Conservation (phyloP, 2,888 invertebrate species). For the Cerceris ruficornis region DNA sequence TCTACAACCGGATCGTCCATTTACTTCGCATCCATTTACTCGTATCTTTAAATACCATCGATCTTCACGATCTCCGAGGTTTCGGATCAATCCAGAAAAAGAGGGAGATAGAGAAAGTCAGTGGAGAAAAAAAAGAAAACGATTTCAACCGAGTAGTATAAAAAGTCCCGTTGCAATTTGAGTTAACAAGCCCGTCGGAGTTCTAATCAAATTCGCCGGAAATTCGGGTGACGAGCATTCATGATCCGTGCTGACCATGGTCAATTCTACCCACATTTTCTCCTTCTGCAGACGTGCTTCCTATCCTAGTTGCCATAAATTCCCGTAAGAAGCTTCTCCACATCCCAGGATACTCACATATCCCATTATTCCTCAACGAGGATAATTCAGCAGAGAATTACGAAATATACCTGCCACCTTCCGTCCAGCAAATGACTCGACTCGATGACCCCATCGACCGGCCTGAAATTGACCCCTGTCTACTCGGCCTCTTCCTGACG, state of each 20-base stretch:
- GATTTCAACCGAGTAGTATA: background rate
- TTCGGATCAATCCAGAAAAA: background rate
- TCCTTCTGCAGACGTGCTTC: slow-evolving; percentile 11
- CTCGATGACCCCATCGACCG: slow-evolving; percentile 71
- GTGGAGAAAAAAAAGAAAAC: background rate
- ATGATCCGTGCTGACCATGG: background rate
- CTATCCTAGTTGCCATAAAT: slow-evolving; percentile 36
- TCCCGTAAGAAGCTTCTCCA: slow-evolving; percentile 12
- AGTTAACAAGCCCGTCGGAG: background rate
- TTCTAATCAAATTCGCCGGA: slow-evolving; percentile 45
- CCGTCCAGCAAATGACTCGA: slow-evolving; percentile 50
- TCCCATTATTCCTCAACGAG: background rate
- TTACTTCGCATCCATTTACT: slow-evolving; percentile 32
- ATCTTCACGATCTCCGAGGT: background rate
- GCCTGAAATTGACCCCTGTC: slow-evolving; percentile 66
- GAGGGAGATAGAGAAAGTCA: no score
- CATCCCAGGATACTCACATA: background rate
- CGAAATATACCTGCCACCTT: slow-evolving; percentile 8
- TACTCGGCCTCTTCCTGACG: slow-evolving; percentile 52
- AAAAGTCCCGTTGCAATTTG: slow-evolving; percentile 2
- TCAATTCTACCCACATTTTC: slow-evolving; percentile 1
- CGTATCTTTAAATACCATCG: slow-evolving; percentile 13
- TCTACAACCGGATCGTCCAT: slow-evolving; percentile 36
- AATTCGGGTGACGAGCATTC: slow-evolving; percentile 17
- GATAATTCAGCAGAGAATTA: background rate